Conservation (phyloP, 2,888 invertebrate species). For the Chalcosyrphus nemorum region DNA sequence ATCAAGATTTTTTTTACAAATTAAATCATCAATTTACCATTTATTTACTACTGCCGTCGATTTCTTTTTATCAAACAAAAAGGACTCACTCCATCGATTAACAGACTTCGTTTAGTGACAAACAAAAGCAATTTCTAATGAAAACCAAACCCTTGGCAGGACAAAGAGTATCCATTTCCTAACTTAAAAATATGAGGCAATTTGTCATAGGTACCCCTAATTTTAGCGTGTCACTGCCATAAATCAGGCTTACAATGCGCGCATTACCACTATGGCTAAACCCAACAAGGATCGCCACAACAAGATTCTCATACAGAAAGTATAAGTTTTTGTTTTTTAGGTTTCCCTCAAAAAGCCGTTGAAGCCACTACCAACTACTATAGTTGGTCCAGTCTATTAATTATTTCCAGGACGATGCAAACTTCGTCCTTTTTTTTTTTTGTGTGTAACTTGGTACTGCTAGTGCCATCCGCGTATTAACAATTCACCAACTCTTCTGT, state of each 20-base stretch:
- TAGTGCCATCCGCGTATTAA: slow-evolving; percentile 57
- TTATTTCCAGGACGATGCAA: slow-evolving; percentile 62
- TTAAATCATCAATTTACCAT: background rate
- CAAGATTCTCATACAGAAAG: slow-evolving; percentile 43
- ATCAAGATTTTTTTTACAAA: too few species aligned
- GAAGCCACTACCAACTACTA: background rate
- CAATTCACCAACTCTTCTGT: slow-evolving; percentile 61
- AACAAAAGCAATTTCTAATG: background rate
- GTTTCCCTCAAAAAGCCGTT: too few species aligned
- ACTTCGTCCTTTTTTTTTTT: slow-evolving; percentile 11
- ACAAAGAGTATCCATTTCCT: background rate
- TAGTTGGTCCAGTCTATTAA: slow-evolving; percentile 55
- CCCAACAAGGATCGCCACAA: slow-evolving; percentile 25
- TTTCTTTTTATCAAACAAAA: background rate
- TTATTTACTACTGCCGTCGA: background rate
- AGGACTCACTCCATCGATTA: slow-evolving; percentile 17
- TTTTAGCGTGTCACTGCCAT: slow-evolving; percentile 53
- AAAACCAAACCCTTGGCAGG: slow-evolving; percentile 3
- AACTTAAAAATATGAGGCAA: slow-evolving; percentile 61
- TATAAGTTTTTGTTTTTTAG: background rate
- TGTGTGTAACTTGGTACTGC: slow-evolving; percentile 4
- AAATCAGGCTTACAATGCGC: slow-evolving; percentile 69
- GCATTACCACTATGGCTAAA: slow-evolving; percentile 37
- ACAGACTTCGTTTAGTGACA: background rate
- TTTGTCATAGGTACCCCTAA: slow-evolving; percentile 66